These are phyloP conservation scores for Esox niger DNA, from an alignment of 2,113 vertebrate genomes.

Conservation along the genomic window DNA sequence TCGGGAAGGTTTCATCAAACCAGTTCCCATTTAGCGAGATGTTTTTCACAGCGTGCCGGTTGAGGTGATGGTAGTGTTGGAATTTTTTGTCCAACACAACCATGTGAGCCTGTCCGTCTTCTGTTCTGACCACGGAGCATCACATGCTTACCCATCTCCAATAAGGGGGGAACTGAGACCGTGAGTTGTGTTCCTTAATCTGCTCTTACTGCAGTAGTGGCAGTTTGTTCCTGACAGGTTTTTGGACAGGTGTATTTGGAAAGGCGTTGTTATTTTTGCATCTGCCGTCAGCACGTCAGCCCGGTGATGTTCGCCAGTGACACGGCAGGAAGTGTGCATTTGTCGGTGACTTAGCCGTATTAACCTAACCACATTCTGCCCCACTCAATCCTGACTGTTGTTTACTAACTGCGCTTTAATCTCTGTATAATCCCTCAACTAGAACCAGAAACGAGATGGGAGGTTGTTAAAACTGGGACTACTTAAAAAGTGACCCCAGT, in stretches of 20 bases:
- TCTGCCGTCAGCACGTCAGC: not conserved
- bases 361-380: constrained; percentile 24
- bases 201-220: too few relatives aligned
- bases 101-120: not conserved
- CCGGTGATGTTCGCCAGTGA: not conserved
- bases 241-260: too few relatives aligned
- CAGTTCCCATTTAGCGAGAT: not conserved
- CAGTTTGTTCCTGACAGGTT: not conserved
- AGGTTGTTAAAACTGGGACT: constrained; percentile 22
- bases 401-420: constrained; percentile 45
- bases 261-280: not conserved
- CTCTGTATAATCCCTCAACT: constrained; percentile 41
- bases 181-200: too few relatives aligned
- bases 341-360: constrained; percentile 18
- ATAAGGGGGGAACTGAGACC: not conserved
- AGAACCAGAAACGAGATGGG: constrained; percentile 39
- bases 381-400: constrained; percentile 21
- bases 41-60: not conserved
- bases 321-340: constrained; percentile 21
- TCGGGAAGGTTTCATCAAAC: not conserved
- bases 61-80: not conserved
- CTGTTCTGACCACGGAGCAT: not conserved
- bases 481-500: too few relatives aligned
- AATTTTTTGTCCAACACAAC: too few relatives aligned
- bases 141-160: not conserved